Evolutionary conservation across 2,113 vertebrate species (phyloP), one percentile per base, ranked within the genome.

Genomic region (Glaucidium brasilianum): DNA sequence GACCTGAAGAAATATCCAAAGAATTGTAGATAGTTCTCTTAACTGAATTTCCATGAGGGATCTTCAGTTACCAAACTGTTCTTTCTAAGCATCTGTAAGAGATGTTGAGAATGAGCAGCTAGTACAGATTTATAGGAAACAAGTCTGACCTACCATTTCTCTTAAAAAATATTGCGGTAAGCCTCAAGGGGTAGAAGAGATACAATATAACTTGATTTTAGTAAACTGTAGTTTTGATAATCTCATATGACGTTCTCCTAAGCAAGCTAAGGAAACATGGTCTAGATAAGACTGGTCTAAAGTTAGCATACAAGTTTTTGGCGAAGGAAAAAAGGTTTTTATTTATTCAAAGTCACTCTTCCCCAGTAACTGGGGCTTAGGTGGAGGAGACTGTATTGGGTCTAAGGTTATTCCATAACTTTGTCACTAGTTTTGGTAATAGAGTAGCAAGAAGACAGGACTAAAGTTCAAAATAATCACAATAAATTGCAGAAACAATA

Each of bases 361-460:
- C 12, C 15, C 11, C 7, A 39, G 20, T 89, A 39, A 60, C 23
- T 0, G 0, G 11, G 3, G 2, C 11, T 12, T 6, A 5, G 9
- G 19, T 10, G 29, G 12, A 39, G 14, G 13, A 64, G 12, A 41
- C 62, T 90, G 5, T 81, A 20, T 6, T 59, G 43, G 4, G 0
- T 90, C 10, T 88, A 34, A 41, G 35, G 6, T 47, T 82, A n/a
- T 52, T 85, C 21, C 6, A 4, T 50, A 35, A 39, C 50, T 43
- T 83, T 45, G 10, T 47, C 71, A 8, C 3, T 77, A 27, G 23
- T 49, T 94, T 77, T 4, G 6, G 16, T 71, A 45, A 41, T 39
- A 45, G 22, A 43, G 19, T 62, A 73, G 20, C 45, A 47, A 55
- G 74, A 92, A 71, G 26, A 62, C 18, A 66, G 14, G 14, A 60